Percentiles rank a stretch among this genome's conserved stretches.
Conservation (phyloP, 1,140 invertebrate species). For the Ostrea edulis region DNA sequence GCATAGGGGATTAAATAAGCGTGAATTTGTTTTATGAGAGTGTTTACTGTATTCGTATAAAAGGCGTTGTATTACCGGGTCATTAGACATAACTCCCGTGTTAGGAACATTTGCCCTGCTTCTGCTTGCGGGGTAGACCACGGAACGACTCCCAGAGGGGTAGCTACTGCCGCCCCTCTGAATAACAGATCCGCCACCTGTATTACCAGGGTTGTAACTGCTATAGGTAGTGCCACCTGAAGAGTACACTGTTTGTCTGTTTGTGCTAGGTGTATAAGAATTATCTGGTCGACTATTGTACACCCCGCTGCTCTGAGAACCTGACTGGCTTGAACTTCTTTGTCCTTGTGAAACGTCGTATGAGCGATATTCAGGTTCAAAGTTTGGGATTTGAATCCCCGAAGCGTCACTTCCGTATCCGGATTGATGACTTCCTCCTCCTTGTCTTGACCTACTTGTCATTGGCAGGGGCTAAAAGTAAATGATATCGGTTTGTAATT, state of each 20-base stretch:
- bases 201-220: not conserved
- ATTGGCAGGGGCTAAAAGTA: conserved; percentile 17
- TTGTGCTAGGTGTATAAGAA: not conserved
- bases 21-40: too few relatives aligned
- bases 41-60: too few relatives aligned
- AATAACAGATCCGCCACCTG: not conserved
- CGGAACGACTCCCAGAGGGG: not conserved
- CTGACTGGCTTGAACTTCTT: not conserved
- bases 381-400: conserved; percentile 5
- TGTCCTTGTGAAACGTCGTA: conserved; percentile 27
- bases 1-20: too few relatives aligned
- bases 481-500: too few relatives aligned
- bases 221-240: not conserved
- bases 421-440: conserved; percentile 11
- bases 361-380: conserved; percentile 20
- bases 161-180: not conserved
- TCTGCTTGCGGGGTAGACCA: not conserved
- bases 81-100: not conserved
- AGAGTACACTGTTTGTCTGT: not conserved
- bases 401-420: conserved; percentile 16
- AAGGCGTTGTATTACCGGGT: not conserved
- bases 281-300: conserved; percentile 2
- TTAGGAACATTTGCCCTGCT: not conserved
- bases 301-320: not conserved
- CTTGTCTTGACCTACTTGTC: not conserved